phyloP scores from a whole-genome alignment of 2,113 vertebrate genomes.

The Melanerpes aurifrons region DNA sequence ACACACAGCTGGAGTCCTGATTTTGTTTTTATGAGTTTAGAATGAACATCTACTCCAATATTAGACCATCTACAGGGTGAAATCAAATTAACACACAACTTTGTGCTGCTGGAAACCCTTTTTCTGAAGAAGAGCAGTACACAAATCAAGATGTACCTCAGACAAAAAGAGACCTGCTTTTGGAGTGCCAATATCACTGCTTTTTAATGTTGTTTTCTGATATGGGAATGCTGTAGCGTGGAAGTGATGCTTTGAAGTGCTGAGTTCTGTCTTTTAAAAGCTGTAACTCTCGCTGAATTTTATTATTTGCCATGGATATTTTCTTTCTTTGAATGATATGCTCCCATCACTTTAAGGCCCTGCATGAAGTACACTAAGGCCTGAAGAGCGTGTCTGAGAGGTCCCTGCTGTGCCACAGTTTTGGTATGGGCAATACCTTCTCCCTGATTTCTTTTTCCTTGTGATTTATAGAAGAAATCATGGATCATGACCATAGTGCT shows the following conservation, averaged over 20 bases:
- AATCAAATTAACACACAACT: neutral
- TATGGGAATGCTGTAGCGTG: neutral
- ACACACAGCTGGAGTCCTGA: neutral
- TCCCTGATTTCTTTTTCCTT: neutral
- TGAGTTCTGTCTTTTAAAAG: neutral
- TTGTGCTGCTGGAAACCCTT: neutral
- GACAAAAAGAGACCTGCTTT: neutral
- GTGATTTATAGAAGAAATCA: neutral
- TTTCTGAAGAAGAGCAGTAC: neutral
- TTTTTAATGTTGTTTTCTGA: neutral
- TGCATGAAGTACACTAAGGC: accelerated
- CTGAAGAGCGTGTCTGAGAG: neutral
- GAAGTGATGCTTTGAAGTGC: conserved; percentile 21
- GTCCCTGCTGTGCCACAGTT: neutral
- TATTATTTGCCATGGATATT: neutral
- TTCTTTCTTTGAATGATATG: neutral
- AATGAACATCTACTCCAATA: neutral
- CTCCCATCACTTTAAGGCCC: neutral
- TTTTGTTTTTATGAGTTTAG: neutral
- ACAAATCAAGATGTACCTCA: neutral
- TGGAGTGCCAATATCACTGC: neutral
- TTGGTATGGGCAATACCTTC: neutral
- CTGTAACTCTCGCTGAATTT: neutral
- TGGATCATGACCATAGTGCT: neutral
- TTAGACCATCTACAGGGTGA: neutral